Base-by-base conservation (phyloP, 2,113 vertebrate species). In the Rhagologus leucostigma region DNA sequence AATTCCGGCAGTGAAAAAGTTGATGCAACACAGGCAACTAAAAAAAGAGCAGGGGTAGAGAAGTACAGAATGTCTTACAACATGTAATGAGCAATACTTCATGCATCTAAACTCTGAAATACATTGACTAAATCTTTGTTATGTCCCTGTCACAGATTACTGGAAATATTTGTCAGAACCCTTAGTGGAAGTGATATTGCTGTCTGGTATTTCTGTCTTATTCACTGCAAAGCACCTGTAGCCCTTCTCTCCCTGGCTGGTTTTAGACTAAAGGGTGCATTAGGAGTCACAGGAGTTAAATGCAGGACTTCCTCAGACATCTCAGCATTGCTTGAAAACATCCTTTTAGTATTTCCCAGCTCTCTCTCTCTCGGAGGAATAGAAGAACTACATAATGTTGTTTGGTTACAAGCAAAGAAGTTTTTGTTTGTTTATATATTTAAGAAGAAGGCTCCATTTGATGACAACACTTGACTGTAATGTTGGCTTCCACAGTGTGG, bases 401-500 rank as follows among this genome's bases (percentile, higher is more conserved):
- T 33, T 35, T 37, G 24, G 2, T 32, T 79, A 37, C 14, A 89
- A 50, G 46, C 13, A 89, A 70, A 89, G 33, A 16, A 4, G 13
- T 47, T 30, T 53, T n/a, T 39, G 7, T 41, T 71, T 64, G 21
- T 27, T 68, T 24, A 39, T 30, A 1, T 19, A 23, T 70, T 76
- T 81, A 55, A 85, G 56, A 15, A 29, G 78, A 92, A 64, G 18
- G 6, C 13, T 91, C 4, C 4, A 46, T 22, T 39, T 21, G 16
- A 60, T 23, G 32, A 32, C 21, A 77, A 19, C 8, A 64, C 16
- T 56, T 64, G 20, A 35, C 7, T 23, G 56, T 10, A 39, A 64
- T 0, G 0, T 16, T 84, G 39, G 7, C 5, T 84, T 69, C 5
- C 35, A 32, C 2, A 55, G 1, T 2, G 3, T 9, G 15, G 27